These are phyloP conservation scores for Drosophila bocqueti DNA, from an alignment of 1,140 invertebrate genomes.

Conservation along the genomic window DNA sequence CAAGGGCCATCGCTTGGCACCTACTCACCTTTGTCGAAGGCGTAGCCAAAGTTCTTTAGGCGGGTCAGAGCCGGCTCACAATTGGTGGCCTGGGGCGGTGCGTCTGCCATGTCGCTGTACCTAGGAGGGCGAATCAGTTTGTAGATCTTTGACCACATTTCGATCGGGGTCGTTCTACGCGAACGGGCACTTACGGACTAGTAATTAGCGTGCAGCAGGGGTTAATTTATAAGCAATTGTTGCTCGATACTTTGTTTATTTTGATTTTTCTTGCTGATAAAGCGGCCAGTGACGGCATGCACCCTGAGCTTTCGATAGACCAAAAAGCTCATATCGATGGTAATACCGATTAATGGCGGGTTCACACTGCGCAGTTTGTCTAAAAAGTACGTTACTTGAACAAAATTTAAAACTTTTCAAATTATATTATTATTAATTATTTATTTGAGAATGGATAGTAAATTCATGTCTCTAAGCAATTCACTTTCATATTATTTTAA, in stretches of 20 bases:
- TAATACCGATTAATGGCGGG: not conserved
- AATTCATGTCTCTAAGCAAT: not conserved
- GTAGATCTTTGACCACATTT: slow-evolving; percentile 10
- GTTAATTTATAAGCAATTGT: slow-evolving; percentile 25
- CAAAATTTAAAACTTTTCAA: not conserved
- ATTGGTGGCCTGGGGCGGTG: not conserved
- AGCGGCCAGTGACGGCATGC: not conserved
- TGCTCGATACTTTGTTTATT: slow-evolving; percentile 10
- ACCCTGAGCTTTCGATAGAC: not conserved
- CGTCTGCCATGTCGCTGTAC: slow-evolving; percentile 24
- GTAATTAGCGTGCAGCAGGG: not conserved
- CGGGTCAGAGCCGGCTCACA: slow-evolving; percentile 51
- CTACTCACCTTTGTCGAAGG: slow-evolving; percentile 67
- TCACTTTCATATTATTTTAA: not conserved
- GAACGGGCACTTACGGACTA: slow-evolving; percentile 30
- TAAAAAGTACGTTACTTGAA: not conserved
- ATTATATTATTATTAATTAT: not conserved
- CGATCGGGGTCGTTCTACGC: not conserved
- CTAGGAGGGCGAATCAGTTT: slow-evolving; percentile 1
- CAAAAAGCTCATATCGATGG: slow-evolving; percentile 4
- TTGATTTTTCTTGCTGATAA: slow-evolving; percentile 31
- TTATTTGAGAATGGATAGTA: not conserved
- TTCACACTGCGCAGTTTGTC: not conserved
- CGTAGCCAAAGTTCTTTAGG: slow-evolving; percentile 70
- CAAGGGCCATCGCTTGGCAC: not conserved